Base-by-base conservation (phyloP, 2,113 vertebrate species). In the Istiophorus platypterus region DNA sequence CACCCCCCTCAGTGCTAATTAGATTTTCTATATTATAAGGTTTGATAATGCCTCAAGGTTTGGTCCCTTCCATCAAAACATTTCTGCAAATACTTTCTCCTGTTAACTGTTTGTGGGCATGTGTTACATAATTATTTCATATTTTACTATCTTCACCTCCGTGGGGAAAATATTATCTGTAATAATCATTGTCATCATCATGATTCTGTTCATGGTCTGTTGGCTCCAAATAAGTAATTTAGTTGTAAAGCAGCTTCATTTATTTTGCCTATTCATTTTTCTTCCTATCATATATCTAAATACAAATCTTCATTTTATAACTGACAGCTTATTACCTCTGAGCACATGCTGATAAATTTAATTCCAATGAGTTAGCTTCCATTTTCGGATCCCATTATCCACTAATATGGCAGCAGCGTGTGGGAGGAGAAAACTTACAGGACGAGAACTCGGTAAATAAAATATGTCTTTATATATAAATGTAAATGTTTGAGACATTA, bases 251-350 rank as follows among this genome's bases (percentile, higher is more conserved):
- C 91, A 93, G 91, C 90, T 93, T 94, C 92, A 95, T 95, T 93
- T 93, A 93, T 94, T 94, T 94, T 89, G 86, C 92, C 92, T 92
- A 89, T 94, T 95, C 94, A 93, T 95, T 94, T 94, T 90, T 90
- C 90, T 88, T 90, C 89, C 93, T 92, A 91, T 95, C 93, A 95
- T 95, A 95, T 95, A 95, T 96, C 94, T 94, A 95, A 95, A 95
- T 95, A 94, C 91, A 94, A 94, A 95, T 95, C 94, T 95, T 95
- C 93, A 94, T 93, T 94, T 94, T 94, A 92, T 94, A 95, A 94
- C 92, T 95, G 95, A 95, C 94, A 95, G 94, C 94, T 95, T 96
- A 95, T 95, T 95, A 95, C 94, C 90, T 93, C 94, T 94, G 93
- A 95, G 94, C 95, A 94, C 90, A 91, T 93, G 92, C 93, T 96